phyloP scores from a whole-genome alignment of 2,113 vertebrate genomes.

The Nannobrachium achirus region DNA sequence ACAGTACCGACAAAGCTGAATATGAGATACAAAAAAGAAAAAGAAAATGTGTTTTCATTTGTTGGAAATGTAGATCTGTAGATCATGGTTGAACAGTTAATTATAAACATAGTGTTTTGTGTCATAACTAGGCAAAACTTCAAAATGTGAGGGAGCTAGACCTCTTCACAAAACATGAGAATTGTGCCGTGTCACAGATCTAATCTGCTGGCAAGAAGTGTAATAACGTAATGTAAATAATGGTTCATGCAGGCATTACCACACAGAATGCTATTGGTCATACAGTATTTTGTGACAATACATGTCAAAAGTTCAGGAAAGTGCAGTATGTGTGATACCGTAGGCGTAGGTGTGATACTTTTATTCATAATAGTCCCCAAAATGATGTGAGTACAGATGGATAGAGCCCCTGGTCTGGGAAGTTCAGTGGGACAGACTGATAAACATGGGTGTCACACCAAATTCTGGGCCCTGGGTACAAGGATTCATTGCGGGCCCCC shows the following conservation, averaged over 20 bases:
- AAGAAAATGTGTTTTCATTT: too few species aligned
- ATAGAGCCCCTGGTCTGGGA: conserved; percentile 29
- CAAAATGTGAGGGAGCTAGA: too few species aligned
- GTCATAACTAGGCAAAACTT: background rate
- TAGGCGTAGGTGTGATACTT: too few species aligned
- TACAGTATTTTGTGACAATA: conserved; percentile 34
- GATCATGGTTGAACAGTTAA: too few species aligned
- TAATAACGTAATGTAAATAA: too few species aligned
- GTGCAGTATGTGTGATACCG: too few species aligned
- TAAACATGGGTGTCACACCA: too few species aligned
- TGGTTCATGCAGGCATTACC: background rate
- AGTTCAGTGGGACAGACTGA: conserved; percentile 34
- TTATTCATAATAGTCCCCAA: conserved; percentile 46
- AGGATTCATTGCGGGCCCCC: too few species aligned
- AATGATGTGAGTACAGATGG: conserved; percentile 55
- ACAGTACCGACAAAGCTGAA: too few species aligned
- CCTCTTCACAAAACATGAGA: background rate
- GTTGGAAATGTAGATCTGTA: too few species aligned
- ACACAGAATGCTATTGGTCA: conserved; percentile 8
- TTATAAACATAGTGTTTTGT: background rate
- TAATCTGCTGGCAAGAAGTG: conserved; percentile 12
- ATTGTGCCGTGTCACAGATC: background rate
- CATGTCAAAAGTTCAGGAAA: conserved; percentile 29
- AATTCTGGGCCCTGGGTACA: too few species aligned
- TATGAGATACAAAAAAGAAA: too few species aligned